Evolutionary conservation across 2,797 vertebrate species (phyloP).

Genomic region (Emys orbicularis): DNA sequence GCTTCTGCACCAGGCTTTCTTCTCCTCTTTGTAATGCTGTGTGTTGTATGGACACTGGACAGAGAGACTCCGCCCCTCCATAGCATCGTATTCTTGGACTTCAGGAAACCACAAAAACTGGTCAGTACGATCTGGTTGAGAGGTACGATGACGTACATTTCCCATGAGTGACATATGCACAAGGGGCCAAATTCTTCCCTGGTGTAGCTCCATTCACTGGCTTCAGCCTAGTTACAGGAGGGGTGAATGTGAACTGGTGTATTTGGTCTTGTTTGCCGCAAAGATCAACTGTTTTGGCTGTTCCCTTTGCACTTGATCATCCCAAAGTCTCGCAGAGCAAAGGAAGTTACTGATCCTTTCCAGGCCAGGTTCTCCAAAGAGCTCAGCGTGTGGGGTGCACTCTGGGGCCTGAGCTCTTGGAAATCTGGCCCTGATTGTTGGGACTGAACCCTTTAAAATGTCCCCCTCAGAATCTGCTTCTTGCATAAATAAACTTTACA

Average conservation of each 20-base stretch:
- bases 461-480: not conserved
- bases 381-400: not conserved
- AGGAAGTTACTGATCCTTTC: not conserved
- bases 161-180: not conserved
- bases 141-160: not conserved
- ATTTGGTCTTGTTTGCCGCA: not conserved
- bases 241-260: not conserved
- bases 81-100: not conserved
- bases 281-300: not conserved
- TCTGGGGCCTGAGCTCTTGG: not conserved
- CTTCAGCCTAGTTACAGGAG: not conserved
- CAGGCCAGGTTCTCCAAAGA: not conserved
- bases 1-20: not conserved
- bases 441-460: not conserved
- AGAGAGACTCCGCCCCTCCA: not conserved
- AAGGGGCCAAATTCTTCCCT: not conserved
- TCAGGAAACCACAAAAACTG: not conserved
- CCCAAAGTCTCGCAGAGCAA: not conserved
- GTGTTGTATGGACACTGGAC: not conserved
- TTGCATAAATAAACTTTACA: not conserved
- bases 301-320: not conserved
- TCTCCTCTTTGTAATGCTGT: not conserved
- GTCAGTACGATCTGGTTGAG: not conserved
- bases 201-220: not conserved
- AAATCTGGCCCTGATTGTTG: not conserved